Evolutionary conservation across 1,140 invertebrate genomes (phyloP).

Genomic region (Macrotrachela quadricornifera): DNA sequence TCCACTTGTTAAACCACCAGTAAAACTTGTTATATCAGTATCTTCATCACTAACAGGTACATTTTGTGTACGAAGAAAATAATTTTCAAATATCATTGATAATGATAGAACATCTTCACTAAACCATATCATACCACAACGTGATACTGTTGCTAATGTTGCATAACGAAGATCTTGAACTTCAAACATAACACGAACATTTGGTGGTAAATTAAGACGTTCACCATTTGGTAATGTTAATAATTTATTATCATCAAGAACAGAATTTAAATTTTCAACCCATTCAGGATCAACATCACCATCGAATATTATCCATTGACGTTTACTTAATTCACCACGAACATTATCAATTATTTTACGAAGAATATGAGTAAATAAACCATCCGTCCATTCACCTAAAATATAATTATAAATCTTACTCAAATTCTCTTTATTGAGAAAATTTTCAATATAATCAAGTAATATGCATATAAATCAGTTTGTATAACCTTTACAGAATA

Average conservation of each 20-base stretch:
- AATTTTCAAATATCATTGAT: slow-evolving; percentile 98
- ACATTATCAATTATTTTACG: slow-evolving; percentile 97
- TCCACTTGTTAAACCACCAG: not conserved
- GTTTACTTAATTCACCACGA: slow-evolving; percentile 86
- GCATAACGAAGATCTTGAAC: slow-evolving; percentile 95
- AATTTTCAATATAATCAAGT: too few relatives aligned
- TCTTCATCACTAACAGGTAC: slow-evolving; percentile 43
- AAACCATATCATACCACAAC: slow-evolving; percentile 55
- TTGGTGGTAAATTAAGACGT: slow-evolving; percentile 85
- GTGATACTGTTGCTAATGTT: slow-evolving; percentile 89
- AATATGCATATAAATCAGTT: too few relatives aligned
- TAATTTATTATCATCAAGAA: slow-evolving; percentile 92
- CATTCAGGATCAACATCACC: slow-evolving; percentile 96
- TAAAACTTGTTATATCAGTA: not conserved
- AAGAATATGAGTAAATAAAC: slow-evolving; percentile 90
- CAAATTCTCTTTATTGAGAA: too few relatives aligned
- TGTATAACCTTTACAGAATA: too few relatives aligned
- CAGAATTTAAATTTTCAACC: slow-evolving; percentile 93
- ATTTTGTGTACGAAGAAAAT: slow-evolving; percentile 56
- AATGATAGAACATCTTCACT: slow-evolving; percentile 58
- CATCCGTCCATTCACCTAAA: slow-evolving; percentile 77
- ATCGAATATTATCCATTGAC: slow-evolving; percentile 98
- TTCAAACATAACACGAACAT: slow-evolving; percentile 97
- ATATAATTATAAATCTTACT: too few relatives aligned
- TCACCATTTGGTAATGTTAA: slow-evolving; percentile 94